These are phyloP conservation scores for Cantharis rustica DNA, from an alignment of 2,888 invertebrate genomes.

Conservation along the genomic window DNA sequence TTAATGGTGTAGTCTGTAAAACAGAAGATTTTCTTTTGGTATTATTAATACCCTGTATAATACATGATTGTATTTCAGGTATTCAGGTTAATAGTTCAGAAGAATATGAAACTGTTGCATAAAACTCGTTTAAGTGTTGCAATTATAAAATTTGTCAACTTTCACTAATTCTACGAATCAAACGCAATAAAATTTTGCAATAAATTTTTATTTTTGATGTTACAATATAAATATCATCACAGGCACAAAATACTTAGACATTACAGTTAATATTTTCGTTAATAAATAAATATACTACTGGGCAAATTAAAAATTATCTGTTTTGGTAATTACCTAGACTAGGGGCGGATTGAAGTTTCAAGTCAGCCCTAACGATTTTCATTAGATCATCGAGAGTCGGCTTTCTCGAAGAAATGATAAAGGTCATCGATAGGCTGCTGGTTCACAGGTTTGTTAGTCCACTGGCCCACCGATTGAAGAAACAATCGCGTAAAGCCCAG, in stretches of 20 bases:
- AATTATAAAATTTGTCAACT: not conserved
- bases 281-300: not conserved
- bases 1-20: too few relatives aligned
- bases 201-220: not conserved
- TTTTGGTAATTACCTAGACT: not conserved
- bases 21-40: too few relatives aligned
- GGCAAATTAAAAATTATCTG: not conserved
- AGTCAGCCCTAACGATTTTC: not conserved
- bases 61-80: not conserved
- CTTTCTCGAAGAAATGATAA: not conserved
- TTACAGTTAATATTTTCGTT: not conserved
- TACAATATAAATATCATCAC: constrained; percentile 16
- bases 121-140: not conserved
- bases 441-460: not conserved
- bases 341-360: not conserved
- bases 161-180: not conserved
- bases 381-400: not conserved
- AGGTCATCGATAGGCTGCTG: not conserved
- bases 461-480: not conserved
- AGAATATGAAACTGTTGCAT: not conserved
- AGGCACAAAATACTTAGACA: constrained; percentile 7
- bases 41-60: too few relatives aligned
- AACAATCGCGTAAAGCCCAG: not conserved
- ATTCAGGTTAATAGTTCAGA: not conserved
- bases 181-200: not conserved